Conservation (phyloP, 2,113 vertebrate genomes). For the Nanorana parkeri region DNA sequence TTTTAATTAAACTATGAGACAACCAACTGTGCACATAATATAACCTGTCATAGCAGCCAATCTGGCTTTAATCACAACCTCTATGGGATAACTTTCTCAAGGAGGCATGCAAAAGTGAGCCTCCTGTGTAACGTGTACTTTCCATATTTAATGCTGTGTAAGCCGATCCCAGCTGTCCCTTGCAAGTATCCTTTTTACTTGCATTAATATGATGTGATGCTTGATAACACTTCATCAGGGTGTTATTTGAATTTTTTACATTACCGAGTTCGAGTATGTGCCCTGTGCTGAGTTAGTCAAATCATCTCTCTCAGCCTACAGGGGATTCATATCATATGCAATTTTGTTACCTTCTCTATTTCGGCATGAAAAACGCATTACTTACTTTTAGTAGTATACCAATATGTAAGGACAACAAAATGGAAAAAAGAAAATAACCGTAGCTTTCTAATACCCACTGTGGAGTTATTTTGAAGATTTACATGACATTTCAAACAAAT, state of each 20-base stretch:
- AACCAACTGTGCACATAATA: not conserved
- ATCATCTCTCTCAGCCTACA: conserved; percentile 12
- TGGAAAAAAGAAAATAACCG: conserved; percentile 22
- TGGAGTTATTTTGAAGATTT: conserved; percentile 51
- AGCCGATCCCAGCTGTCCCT: not conserved
- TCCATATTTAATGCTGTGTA: conserved; percentile 15
- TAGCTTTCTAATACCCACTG: conserved; percentile 39
- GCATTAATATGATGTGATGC: too few species aligned
- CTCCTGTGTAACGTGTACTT: not conserved
- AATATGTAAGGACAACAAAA: conserved; percentile 19
- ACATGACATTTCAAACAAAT: conserved; percentile 58
- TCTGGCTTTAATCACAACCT: not conserved
- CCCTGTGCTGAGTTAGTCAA: conserved; percentile 22
- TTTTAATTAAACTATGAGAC: too few species aligned
- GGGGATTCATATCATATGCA: conserved; percentile 26
- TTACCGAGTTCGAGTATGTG: conserved; percentile 14
- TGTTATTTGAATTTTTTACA: conserved; percentile 7
- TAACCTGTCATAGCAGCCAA: not conserved
- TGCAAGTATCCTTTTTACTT: not conserved
- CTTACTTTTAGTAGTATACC: conserved; percentile 14
- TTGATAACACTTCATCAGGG: not conserved
- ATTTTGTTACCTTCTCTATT: not conserved
- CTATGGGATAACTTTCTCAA: not conserved
- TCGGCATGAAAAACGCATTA: conserved; percentile 20
- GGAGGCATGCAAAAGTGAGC: not conserved